phyloP scores from a whole-genome alignment of 2,797 vertebrate species.

The Rhinophrynus dorsalis region DNA sequence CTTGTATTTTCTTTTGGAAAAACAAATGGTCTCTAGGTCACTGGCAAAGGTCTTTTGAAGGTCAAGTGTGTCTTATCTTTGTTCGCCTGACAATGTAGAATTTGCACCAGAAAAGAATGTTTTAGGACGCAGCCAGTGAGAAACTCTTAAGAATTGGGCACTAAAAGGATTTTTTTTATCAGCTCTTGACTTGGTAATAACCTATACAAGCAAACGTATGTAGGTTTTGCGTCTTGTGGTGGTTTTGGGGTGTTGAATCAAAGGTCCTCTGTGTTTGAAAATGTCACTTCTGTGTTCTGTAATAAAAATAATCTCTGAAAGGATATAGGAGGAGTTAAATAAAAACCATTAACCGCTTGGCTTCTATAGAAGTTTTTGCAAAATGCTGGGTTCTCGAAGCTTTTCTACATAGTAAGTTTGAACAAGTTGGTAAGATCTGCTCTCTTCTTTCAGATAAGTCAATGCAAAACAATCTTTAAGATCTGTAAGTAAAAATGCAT shows the following conservation, averaged over 20 bases:
- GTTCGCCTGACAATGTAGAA: slow-evolving; percentile 74
- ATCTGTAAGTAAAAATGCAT: slow-evolving; percentile 99
- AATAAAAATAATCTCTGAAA: slow-evolving; percentile 29
- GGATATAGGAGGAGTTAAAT: slow-evolving; percentile 62
- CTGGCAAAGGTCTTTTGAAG: neutral
- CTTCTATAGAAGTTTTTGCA: slow-evolving; percentile 61
- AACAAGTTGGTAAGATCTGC: slow-evolving; percentile 76
- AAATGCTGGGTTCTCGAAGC: slow-evolving; percentile 61
- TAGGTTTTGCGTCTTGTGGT: slow-evolving; percentile 63
- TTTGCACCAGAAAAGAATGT: slow-evolving; percentile 79
- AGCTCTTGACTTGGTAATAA: slow-evolving; percentile 76
- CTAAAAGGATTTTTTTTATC: slow-evolving; percentile 77
- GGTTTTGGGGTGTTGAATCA: slow-evolving; percentile 67
- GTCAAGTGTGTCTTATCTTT: slow-evolving; percentile 57
- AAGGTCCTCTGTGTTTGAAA: slow-evolving; percentile 65
- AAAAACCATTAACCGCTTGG: slow-evolving; percentile 62
- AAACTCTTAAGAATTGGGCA: slow-evolving; percentile 82
- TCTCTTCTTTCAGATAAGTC: slow-evolving; percentile 83
- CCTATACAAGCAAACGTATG: slow-evolving; percentile 69
- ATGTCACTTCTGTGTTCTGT: slow-evolving; percentile 68
- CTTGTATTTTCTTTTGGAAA: too few relatives aligned
- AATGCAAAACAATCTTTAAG: slow-evolving; percentile 85
- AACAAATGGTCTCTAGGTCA: too few relatives aligned
- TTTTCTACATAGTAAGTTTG: slow-evolving; percentile 67
- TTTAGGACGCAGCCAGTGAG: slow-evolving; percentile 77